These are phyloP conservation scores for Doris montereyensis DNA, from an alignment of 2,888 invertebrate species.

Conservation along the genomic window DNA sequence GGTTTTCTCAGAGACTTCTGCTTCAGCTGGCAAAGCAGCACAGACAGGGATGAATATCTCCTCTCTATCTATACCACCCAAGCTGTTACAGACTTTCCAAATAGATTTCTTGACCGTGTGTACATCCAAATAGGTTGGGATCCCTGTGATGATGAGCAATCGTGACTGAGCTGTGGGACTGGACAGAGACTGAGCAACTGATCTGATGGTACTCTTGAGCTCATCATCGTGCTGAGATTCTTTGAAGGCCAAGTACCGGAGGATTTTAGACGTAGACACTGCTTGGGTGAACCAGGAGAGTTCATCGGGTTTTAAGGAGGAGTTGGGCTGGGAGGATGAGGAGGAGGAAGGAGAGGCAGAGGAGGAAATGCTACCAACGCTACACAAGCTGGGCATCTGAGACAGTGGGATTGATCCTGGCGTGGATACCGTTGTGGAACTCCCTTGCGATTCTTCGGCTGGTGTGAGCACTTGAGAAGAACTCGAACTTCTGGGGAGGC, in stretches of 20 bases:
- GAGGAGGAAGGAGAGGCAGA: no score
- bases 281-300: conserved; percentile 69
- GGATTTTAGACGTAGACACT: conserved; percentile 67
- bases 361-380: conserved; percentile 28
- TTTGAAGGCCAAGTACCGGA: conserved; percentile 62
- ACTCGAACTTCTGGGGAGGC: no score
- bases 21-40: conserved; percentile 33
- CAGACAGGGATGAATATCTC: conserved; percentile 70
- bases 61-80: conserved; percentile 67
- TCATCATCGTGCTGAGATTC: conserved; percentile 63
- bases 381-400: conserved; percentile 39
- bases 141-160: conserved; percentile 67
- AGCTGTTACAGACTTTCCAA: conserved; percentile 57
- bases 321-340: background rate
- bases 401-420: no score
- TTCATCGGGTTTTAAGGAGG: conserved; percentile 58
- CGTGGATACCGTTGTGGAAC: no score
- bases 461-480: no score
- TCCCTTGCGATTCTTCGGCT: no score
- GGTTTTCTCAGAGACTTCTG: background rate
- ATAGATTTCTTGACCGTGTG: conserved; percentile 59
- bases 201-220: conserved; percentile 62
- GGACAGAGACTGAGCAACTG: conserved; percentile 60
- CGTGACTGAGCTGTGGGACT: conserved; percentile 62
- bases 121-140: conserved; percentile 58